Conservation (phyloP, 2,797 vertebrate genomes). For the Falco concolor region DNA sequence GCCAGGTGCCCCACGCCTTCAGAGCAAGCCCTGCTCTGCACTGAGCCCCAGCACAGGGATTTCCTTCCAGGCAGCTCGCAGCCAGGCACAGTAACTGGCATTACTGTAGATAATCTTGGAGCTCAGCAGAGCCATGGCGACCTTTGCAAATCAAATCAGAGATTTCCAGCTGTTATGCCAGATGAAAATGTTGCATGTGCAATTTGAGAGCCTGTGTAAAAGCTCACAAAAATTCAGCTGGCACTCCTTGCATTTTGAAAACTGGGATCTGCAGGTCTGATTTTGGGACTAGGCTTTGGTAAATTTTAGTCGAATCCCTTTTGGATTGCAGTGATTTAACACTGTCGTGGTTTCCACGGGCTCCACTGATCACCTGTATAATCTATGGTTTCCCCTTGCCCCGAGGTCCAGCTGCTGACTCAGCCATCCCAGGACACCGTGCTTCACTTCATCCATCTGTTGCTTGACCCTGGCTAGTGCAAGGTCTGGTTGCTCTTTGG, state of each 20-base stretch:
- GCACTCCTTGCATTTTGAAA: background rate
- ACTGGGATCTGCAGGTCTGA: background rate
- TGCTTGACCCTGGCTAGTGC: background rate
- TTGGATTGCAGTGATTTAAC: background rate
- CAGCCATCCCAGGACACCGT: background rate
- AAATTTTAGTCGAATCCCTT: background rate
- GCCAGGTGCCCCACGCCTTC: background rate
- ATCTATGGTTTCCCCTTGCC: fast-evolving
- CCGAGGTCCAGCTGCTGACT: background rate
- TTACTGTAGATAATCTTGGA: background rate
- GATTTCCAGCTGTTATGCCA: background rate
- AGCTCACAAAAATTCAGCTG: background rate
- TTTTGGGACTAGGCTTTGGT: background rate
- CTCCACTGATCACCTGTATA: background rate
- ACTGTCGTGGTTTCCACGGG: background rate
- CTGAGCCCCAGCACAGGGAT: background rate
- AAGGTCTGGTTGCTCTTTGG: background rate
- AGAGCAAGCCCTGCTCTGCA: background rate
- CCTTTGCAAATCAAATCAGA: background rate
- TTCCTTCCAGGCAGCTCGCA: background rate
- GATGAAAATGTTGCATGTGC: background rate
- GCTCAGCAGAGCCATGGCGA: background rate
- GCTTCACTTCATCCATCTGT: background rate
- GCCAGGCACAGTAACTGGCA: fast-evolving
- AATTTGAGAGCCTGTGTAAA: background rate